Evolutionary conservation across 2,888 invertebrate genomes (phyloP).

Genomic region (Dascillus cervinus): DNA sequence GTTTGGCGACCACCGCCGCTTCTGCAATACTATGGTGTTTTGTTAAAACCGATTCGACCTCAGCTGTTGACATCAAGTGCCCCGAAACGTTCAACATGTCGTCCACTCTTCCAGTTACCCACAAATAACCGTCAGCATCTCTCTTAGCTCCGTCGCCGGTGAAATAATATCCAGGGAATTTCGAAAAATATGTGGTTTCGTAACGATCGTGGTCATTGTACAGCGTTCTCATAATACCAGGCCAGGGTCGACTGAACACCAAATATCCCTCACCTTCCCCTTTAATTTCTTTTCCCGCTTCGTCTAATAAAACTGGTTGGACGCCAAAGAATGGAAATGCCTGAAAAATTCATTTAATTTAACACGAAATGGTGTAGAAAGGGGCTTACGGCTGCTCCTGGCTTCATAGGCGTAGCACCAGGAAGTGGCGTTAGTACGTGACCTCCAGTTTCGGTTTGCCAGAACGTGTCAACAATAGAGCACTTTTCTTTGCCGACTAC

Average conservation of each 20-base stretch:
- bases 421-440: conserved; percentile 94
- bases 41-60: conserved; percentile 77
- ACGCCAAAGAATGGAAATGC: conserved; percentile 98
- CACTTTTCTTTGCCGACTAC: conserved; percentile 73
- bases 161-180: conserved; percentile 95
- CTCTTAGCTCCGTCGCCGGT: conserved; percentile 93
- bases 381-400: conserved; percentile 85
- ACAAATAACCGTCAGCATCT: conserved; percentile 90
- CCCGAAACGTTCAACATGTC: conserved; percentile 99
- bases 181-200: conserved; percentile 87
- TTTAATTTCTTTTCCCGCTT: conserved; percentile 75
- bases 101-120: conserved; percentile 95
- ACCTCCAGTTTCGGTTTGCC: conserved; percentile 99
- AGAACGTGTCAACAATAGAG: conserved; percentile 96
- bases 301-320: conserved; percentile 77
- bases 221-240: conserved; percentile 94
- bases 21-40: conserved; percentile 79
- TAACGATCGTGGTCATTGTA: conserved; percentile 87
- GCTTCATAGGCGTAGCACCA: conserved; percentile 94
- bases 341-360: conserved; percentile 42
- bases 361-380: not conserved
- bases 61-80: conserved; percentile 94
- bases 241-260: conserved; percentile 94
- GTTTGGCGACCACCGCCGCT: conserved; percentile 92
- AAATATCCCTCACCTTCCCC: conserved; percentile 92